Percentiles rank a stretch among this genome's conserved stretches.
These are phyloP conservation scores for Tachyglossus aculeatus DNA, from an alignment of 2,797 vertebrate species.

Conservation along the genomic window DNA sequence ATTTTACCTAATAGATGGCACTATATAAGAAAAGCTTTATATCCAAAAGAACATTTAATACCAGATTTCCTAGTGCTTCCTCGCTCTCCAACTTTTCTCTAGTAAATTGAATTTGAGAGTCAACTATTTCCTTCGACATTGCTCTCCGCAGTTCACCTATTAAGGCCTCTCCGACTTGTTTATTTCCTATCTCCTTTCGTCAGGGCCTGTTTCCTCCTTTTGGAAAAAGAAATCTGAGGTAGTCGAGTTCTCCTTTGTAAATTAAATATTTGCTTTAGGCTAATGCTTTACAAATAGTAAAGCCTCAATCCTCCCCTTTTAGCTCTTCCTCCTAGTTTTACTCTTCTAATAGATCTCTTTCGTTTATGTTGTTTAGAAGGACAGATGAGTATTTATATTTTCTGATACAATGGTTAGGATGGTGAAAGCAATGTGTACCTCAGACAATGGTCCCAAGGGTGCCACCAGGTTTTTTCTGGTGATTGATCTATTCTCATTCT, in stretches of 20 bases:
- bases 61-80: no score
- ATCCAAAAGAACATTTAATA: no score
- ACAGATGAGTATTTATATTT: conserved; percentile 36
- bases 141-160: background rate
- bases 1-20: background rate
- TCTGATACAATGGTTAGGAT: background rate
- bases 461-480: background rate
- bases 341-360: conserved; percentile 27
- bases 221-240: conserved; percentile 38
- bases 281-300: conserved; percentile 37
- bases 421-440: background rate
- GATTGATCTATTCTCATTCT: no score
- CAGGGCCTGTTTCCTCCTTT: conserved; percentile 22
- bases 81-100: background rate
- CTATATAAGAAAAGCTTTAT: no score
- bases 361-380: conserved; percentile 45
- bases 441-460: background rate
- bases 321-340: background rate
- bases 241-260: conserved; percentile 40
- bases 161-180: background rate
- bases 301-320: conserved; percentile 1
- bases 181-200: background rate
- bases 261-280: conserved; percentile 59
- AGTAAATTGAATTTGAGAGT: conserved; percentile 19
- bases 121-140: background rate